Evolutionary conservation across 2,797 vertebrate species (phyloP), one percentile per base, ranked within the genome.

Genomic region (Rhinophrynus dorsalis): DNA sequence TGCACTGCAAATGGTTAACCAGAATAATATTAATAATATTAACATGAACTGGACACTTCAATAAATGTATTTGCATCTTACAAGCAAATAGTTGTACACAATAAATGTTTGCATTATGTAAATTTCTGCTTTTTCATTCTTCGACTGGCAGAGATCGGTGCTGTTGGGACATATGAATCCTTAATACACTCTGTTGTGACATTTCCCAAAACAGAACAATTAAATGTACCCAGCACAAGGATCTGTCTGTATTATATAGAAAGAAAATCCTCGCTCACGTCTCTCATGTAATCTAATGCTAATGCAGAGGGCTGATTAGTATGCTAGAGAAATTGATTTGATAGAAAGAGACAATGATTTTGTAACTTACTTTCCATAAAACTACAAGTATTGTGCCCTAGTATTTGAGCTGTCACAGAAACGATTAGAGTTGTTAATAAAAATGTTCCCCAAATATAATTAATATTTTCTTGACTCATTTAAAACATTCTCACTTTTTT

Each of bases 361-460:
- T 60, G 70, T 50, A 51, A 54, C 61, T 66, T 18, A 30, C 23
- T 59, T 27, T 58, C 38, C 70, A 52, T 73, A 66, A 59, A 51
- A 73, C 30, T 10, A 18, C 57, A 3, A 29, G 57, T 9, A 60
- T 60, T 21, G 21, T 20, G 17, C 51, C 26, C 62, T 24, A 56
- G 44, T 40, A 66, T 40, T 66, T 35, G 18, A 67, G 55, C 61
- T 60, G 70, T 73, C 70, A 73, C 47, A 32, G 55, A 51, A 73
- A 67, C 62, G 70, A 73, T 73, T 66, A 73, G 33, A 67, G 32
- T 44, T 50, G 47, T 62, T 73, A 73, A 73, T 67, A 73, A 73
- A 73, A 73, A 59, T 73, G 55, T 73, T 67, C 62, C 70, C 27
- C 70, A 60, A 67, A 73, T 60, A 73, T 73, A 73, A 73, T 73